Base-by-base conservation (phyloP, 2,113 vertebrate species). In the Apaloderma vittatum region DNA sequence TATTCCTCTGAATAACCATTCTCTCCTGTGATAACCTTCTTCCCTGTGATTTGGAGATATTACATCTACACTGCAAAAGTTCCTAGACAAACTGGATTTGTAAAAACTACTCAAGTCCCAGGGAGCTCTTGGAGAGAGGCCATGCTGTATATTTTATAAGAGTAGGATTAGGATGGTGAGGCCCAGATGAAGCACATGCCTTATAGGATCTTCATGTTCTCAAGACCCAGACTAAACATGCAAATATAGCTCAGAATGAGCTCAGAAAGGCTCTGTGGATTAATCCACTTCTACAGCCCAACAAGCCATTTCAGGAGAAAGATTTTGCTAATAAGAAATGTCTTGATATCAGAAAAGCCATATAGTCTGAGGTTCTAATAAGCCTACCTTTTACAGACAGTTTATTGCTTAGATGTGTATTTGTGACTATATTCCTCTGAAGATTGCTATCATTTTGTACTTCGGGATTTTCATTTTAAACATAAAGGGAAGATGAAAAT, bases 61-160 rank as follows among this genome's bases (percentile, higher is more conserved):
- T 68, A 62, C 74, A 52, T 75, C 26, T 84, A 21, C 29, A 21
- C 23, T 40, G 18, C 26, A 81, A 36, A 21, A 40, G 18, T 74
- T 67, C 22, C 34, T 51, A 67, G 29, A 51, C 22, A 87, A 89
- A 51, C 2, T 26, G 8, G 4, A 43, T 87, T 78, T 85, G 3
- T 14, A 61, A 74, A 81, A 89, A 37, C 2, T 37, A 63, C 86
- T 76, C 36, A 58, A 14, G 51, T 55, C 57, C 22, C 32, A 24
- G 23, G 4, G 9, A 52, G 17, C 16, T 45, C 0, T 1, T 8
- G 6, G 20, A 46, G 46, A 2, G 0, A 15, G 57, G 22, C 15
- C 34, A 40, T 1, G 0, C 4, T 36, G 3, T 12, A 1, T 20
- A 16, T 40, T 11, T 78, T 49, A 11, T 0, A 4, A 1, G 16